A percentile compares a stretch with the other conserved stretches of the same genome.
Conservation (phyloP, 2,888 invertebrate species). For the Papilio protenor region DNA sequence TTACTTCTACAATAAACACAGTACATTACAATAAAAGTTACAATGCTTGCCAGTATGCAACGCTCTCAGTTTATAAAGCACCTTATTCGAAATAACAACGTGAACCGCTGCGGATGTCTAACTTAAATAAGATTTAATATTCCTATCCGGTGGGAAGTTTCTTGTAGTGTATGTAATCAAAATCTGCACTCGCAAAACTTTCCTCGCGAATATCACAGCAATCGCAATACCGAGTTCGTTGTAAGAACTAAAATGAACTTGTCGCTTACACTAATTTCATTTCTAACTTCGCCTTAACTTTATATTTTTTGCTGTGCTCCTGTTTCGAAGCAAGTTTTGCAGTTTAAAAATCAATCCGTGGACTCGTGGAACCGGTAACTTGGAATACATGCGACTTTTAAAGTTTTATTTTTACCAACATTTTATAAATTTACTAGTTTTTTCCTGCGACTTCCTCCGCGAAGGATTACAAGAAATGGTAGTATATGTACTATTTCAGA, state of each 20-base stretch:
- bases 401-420: background rate
- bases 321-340: constrained; percentile 72
- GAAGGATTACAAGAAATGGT: no score
- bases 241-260: constrained; percentile 82
- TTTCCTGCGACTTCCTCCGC: no score
- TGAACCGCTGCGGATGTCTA: constrained; percentile 78
- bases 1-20: constrained; percentile 46
- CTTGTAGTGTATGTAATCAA: constrained; percentile 83
- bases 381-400: constrained; percentile 53
- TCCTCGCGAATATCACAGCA: constrained; percentile 75
- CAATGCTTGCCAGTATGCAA: constrained; percentile 65
- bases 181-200: constrained; percentile 80
- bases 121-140: constrained; percentile 85
- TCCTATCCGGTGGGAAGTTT: constrained; percentile 81
- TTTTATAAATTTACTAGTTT: background rate
- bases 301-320: constrained; percentile 73
- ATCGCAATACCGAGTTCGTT: constrained; percentile 73
- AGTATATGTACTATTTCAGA: no score
- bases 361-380: constrained; percentile 72
- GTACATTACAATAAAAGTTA: constrained; percentile 61
- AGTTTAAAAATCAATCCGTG: constrained; percentile 81
- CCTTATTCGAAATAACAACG: constrained; percentile 83
- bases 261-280: constrained; percentile 84
- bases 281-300: constrained; percentile 75
- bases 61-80: constrained; percentile 75